Conservation (phyloP, 2,888 invertebrate genomes). For the Augiades crinisus region DNA sequence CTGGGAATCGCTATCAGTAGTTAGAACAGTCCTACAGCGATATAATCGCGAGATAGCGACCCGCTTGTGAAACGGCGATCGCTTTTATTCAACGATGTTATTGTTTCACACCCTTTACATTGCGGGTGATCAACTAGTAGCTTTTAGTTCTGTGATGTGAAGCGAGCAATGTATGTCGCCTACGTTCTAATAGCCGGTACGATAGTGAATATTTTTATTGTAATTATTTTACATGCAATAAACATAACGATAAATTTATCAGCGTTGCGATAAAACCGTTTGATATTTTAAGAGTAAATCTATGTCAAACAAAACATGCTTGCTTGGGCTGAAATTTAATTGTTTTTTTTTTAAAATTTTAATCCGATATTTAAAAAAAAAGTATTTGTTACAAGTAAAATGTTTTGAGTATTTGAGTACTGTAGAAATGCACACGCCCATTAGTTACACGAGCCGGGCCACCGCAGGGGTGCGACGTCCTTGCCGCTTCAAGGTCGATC, state of each 20-base stretch:
- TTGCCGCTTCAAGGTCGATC: conserved; percentile 40
- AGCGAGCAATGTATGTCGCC: not conserved
- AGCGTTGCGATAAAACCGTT: not conserved
- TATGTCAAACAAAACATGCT: too few relatives aligned
- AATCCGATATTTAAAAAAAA: too few relatives aligned
- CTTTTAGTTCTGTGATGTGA: not conserved
- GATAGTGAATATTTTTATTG: not conserved
- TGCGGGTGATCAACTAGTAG: not conserved
- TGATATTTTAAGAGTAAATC: too few relatives aligned
- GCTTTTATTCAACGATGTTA: not conserved
- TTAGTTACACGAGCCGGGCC: conserved; percentile 10
- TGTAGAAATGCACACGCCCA: conserved; percentile 20
- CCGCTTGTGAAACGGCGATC: conserved; percentile 14
- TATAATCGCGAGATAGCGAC: conserved; percentile 12
- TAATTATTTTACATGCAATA: conserved; percentile 1
- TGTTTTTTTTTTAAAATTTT: too few relatives aligned
- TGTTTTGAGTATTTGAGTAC: too few relatives aligned
- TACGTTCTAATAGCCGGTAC: not conserved
- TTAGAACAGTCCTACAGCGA: conserved; percentile 18
- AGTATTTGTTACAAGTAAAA: too few relatives aligned
- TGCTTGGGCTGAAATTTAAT: too few relatives aligned
- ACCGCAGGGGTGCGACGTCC: conserved; percentile 33
- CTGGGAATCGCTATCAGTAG: conserved; percentile 30
- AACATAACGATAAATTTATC: not conserved
- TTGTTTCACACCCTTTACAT: not conserved